Evolutionary conservation across 2,113 vertebrate genomes (phyloP), one percentile per base, ranked within the genome.

Genomic region (Hippoglossus stenolepis): DNA sequence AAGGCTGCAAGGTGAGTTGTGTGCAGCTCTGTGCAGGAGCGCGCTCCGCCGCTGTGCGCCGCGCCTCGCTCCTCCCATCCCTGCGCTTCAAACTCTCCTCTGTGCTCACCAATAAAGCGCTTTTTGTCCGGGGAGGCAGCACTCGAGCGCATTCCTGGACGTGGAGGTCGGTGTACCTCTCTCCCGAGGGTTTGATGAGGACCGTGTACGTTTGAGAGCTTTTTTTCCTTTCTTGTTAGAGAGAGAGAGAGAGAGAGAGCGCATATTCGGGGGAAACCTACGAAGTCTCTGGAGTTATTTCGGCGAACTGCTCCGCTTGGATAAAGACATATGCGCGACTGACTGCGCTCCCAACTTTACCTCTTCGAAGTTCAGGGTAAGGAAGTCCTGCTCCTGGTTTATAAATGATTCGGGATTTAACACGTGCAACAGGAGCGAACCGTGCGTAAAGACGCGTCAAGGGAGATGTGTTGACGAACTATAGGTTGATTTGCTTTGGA

Each of bases 131-230:
- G 54, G 77, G 77, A 88, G 77, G 84, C 77, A 10, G 83, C 81
- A 81, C 86, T 89, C 57, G 80, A 87, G 85, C 86, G 84, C 88
- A 90, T 93, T 92, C 88, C 90, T 88, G 83, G 80, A 89, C 88
- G 70, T 84, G 89, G 87, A 91, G 77, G 87, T 77, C 69, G 73
- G 60, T 53, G 79, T 72, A 65, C 72, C 80, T 88, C 88, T 87
- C 51, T n/a, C 51, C 88, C 71, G 26, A 80, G 79, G 79, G 80
- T 80, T 84, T 84, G 75, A 84, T 75, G 85, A 84, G 61, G 63
- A 70, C 65, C 43, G 73, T 75, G 23, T 2, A 23, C 54, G 70
- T 81, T 66, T 64, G 18, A 40, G 21, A 56, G 21, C 17, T 20
- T 1, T 62, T 62, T 38, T 63, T 67, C 73, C 61, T 54, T 64